These are phyloP conservation scores for Lepidochitona cinerea DNA, from an alignment of 2,888 invertebrate species.

Conservation along the genomic window DNA sequence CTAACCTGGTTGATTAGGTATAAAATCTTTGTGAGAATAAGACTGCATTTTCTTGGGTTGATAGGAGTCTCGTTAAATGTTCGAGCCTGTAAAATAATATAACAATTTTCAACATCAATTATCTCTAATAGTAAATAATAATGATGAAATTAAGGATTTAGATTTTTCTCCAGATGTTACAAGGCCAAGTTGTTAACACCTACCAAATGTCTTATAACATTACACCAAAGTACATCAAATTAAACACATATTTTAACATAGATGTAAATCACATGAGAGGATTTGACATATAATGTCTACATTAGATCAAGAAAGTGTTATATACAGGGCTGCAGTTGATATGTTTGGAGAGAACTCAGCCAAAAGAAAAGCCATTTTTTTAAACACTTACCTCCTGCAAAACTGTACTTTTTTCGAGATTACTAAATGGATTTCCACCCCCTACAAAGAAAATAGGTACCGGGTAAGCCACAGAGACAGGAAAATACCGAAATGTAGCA, in stretches of 20 bases:
- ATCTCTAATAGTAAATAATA: neutral
- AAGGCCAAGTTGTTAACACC: too few relatives aligned
- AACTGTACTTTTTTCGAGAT: constrained; percentile 95
- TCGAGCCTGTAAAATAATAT: constrained; percentile 76
- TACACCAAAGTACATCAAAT: neutral
- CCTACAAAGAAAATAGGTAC: constrained; percentile 75
- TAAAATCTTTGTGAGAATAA: constrained; percentile 95
- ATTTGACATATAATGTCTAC: neutral
- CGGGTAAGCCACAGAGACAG: too few relatives aligned
- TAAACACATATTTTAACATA: neutral
- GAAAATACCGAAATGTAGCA: too few relatives aligned
- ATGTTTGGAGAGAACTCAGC: neutral
- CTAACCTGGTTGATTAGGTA: constrained; percentile 92
- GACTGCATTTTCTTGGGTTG: constrained; percentile 95
- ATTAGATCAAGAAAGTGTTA: neutral
- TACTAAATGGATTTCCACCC: constrained; percentile 88
- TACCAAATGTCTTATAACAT: too few relatives aligned
- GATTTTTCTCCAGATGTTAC: too few relatives aligned
- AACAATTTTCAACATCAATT: neutral
- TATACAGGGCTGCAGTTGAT: neutral
- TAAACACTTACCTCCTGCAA: constrained; percentile 82
- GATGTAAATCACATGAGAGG: neutral
- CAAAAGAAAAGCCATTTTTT: neutral
- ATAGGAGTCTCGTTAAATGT: constrained; percentile 98
- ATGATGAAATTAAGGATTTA: too few relatives aligned